Evolutionary conservation across 2,888 invertebrate species (phyloP).

Genomic region (Sinodicranocentrus sp.): DNA sequence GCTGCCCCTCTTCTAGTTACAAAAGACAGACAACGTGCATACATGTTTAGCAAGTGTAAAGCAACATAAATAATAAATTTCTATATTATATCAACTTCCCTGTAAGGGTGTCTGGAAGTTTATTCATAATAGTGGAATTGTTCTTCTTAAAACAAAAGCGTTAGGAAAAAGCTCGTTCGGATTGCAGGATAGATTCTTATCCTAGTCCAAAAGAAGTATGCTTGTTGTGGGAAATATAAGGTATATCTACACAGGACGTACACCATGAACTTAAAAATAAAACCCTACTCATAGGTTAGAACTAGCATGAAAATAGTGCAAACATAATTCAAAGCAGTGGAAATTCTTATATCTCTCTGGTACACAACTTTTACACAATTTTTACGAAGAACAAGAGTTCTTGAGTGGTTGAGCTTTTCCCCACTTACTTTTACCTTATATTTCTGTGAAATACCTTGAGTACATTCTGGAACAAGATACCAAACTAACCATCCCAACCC

Average conservation of each 20-base stretch:
- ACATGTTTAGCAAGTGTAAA: conserved; percentile 26
- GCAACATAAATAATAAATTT: conserved; percentile 64
- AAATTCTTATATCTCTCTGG: no score
- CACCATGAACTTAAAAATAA: background rate
- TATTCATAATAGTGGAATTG: background rate
- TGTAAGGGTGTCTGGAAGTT: background rate
- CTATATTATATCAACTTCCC: conserved; percentile 7
- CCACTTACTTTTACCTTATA: background rate
- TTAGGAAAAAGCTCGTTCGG: background rate
- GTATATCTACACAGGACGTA: no score
- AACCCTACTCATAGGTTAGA: no score
- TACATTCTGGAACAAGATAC: conserved; percentile 31
- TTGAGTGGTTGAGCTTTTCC: conserved; percentile 49
- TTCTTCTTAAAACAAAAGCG: background rate
- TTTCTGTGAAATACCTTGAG: background rate
- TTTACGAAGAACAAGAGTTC: background rate
- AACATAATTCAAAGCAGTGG: background rate
- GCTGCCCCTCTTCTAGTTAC: background rate
- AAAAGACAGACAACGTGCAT: background rate
- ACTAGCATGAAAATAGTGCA: background rate
- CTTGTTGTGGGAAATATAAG: background rate
- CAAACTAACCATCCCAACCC: background rate
- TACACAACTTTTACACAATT: background rate
- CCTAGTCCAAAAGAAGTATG: background rate
- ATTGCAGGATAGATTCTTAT: conserved; percentile 14